Base-by-base conservation (phyloP, 37 sponge, comb jelly and placozoan genomes). In the Crambe crambe region DNA sequence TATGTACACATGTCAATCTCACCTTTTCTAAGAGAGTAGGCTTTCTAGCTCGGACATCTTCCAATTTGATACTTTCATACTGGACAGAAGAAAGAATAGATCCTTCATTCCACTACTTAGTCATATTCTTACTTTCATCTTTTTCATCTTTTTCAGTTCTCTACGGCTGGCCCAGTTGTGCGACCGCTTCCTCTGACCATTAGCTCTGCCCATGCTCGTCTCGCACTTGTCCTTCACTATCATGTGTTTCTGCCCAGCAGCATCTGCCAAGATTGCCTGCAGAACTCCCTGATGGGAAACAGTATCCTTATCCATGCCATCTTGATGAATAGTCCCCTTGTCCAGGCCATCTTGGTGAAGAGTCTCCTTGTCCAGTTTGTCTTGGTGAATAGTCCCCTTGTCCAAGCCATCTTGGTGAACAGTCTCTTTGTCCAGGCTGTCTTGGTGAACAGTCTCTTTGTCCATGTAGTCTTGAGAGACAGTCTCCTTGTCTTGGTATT, bases 21-120 rank as follows among this genome's bases (percentile, higher is more conserved):
- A 92, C 92, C 88, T 87, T 92, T 51, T 92, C 85, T 6, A 92
- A 67, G 15, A 92, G 68, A 32, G 92, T 92, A 23, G 87, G 85
- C 43, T 75, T 79, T 31, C 41, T 73, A 21, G 39, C 56, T 27
- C 31, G 10, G 3, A 86, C 39, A 6, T 65, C 73, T 21, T 30
- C 17, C 41, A 68, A 51, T 58, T 42, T 41, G 9, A 6, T 10
- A 4, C n/a, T 10, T 15, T 23, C 34, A 34, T 10, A 38, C 61
- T 56, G 37, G 22, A 40, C 22, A 59, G 1, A 44, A 9, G n/a
- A 32, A 62, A 62, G 61, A 25, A 65, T 38, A n/a, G 32, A 30
- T 40, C 43, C 17, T 39, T 65, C 32, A 40, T 22, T 39, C 32
- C 26, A 40, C 2, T 34, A 42, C 27, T 2, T 23, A 39, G 31